These are phyloP conservation scores for Epinotia ramella DNA, from an alignment of 2,888 invertebrate genomes.

Conservation along the genomic window DNA sequence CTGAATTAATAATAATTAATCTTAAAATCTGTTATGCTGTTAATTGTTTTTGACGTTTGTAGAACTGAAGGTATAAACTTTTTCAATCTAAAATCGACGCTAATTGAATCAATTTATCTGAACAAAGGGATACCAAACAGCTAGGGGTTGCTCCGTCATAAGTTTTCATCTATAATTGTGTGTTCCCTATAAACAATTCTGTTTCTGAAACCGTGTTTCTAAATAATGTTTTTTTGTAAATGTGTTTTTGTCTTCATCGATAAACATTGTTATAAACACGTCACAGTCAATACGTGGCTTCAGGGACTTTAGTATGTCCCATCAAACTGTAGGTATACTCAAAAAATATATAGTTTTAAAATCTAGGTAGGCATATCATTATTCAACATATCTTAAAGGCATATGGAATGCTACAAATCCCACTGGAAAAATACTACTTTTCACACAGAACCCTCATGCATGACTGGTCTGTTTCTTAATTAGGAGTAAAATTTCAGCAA, in stretches of 20 bases:
- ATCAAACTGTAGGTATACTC: no score
- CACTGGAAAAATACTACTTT: background rate
- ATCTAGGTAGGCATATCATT: background rate
- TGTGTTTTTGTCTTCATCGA: no score
- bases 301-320: no score
- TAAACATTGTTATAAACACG: no score
- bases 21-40: background rate
- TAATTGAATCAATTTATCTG: background rate
- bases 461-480: constrained; percentile 34
- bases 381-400: background rate
- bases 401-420: background rate
- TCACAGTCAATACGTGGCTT: no score
- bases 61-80: background rate
- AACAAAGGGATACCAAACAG: background rate
- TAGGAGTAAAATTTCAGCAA: constrained; percentile 32
- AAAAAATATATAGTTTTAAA: no score
- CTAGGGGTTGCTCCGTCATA: background rate
- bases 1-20: background rate
- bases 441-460: constrained; percentile 13
- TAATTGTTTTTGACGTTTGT: constrained; percentile 14
- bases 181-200: no score
- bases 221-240: no score
- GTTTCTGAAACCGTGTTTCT: no score
- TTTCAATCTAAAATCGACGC: background rate
- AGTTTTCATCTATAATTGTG: background rate